Evolutionary conservation across 1,140 invertebrate genomes (phyloP), one percentile per base, ranked within the genome.

Genomic region (Bombus haemorrhoidalis): DNA sequence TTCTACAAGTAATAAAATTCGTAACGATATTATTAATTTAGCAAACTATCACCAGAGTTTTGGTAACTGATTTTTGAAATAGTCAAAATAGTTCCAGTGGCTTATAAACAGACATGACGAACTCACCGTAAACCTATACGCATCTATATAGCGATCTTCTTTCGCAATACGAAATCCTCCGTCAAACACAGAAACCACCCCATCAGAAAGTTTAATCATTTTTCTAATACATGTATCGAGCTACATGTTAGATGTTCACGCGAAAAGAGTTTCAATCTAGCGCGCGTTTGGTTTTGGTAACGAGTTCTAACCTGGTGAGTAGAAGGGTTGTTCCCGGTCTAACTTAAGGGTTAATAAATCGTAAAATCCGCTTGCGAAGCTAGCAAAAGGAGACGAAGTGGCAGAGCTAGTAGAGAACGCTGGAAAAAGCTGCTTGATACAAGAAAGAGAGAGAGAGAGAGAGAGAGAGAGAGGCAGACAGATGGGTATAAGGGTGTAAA

Each of bases 301-400:
- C 64, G 37, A 71, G 13, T 22, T 66, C 32, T 32, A 39, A 53
- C 43, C 10, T 25, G 34, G 37, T 2, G 47, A 53, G 53, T 34
- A 3, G 57, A 43, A 69, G 37, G 64, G 76, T 39, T 28, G 66
- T 37, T 81, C 37, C 37, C 68, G 85, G 73, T 74, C 57, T 77
- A 79, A 85, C 84, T 87, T 83, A 82, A 87, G 79, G 75, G 69
- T 85, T 85, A 86, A 90, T 89, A 87, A 87, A 90, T 85, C 74
- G 69, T 64, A 37, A 62, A 53, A 43, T 39, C 22, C 12, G 13
- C 2, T 22, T n/a, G 57, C 5, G 8, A 13, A 28, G 22, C 9
- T 25, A 4, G 43, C n/a, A 4, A 32, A 57, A 32, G 9, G 22
- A 59, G 13, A 69, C 18, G 28, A 25, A n/a, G 57, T 25, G 12